Conservation (phyloP, 2,888 invertebrate species). For the Cantharis nigra region DNA sequence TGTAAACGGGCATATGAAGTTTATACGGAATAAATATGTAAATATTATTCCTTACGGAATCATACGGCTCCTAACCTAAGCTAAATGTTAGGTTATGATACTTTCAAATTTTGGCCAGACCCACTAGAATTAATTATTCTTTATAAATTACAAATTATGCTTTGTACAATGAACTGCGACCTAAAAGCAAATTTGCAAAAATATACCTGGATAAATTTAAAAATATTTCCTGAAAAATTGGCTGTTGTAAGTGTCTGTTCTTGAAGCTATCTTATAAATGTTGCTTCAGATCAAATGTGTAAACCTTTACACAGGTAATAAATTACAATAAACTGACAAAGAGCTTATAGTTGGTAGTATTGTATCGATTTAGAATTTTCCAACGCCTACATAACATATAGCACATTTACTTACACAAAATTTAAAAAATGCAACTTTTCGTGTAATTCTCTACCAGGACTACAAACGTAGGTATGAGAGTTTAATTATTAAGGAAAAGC, state of each 20-base stretch:
- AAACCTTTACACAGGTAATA: not conserved
- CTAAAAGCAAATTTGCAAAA: not conserved
- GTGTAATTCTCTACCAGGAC: not conserved
- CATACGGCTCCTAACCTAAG: too few relatives aligned
- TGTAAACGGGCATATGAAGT: too few relatives aligned
- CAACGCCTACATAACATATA: not conserved
- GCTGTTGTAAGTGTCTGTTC: too few relatives aligned
- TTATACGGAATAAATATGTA: too few relatives aligned
- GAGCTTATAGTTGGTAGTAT: not conserved
- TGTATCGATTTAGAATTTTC: not conserved
- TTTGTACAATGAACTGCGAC: not conserved
- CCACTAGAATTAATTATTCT: not conserved
- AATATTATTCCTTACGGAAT: too few relatives aligned
- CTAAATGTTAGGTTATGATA: too few relatives aligned
- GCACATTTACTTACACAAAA: not conserved
- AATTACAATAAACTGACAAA: not conserved
- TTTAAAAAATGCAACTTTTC: not conserved
- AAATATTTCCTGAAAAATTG: not conserved
- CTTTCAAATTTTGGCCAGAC: too few relatives aligned
- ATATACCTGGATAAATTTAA: not conserved
- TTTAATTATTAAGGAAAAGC: not conserved
- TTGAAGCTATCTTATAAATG: not conserved
- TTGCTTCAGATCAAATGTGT: not conserved
- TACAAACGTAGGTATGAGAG: too few relatives aligned
- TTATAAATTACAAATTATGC: not conserved